These are phyloP conservation scores for Thripadectes ignobilis DNA, from an alignment of 2,797 vertebrate species.

Conservation along the genomic window DNA sequence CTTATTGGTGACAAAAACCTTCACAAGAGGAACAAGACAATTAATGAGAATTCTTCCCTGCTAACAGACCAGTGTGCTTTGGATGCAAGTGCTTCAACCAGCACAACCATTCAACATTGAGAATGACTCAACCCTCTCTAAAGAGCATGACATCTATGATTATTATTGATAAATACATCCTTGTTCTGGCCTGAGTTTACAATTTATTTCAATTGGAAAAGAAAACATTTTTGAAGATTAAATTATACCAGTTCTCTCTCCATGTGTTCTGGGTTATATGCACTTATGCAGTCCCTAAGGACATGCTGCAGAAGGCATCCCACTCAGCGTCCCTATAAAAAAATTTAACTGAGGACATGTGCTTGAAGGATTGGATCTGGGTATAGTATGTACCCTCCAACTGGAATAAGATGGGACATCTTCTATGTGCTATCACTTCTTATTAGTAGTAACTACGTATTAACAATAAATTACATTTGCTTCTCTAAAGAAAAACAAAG, in stretches of 20 bases:
- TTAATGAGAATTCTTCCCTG: not conserved
- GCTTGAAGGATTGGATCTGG: not conserved
- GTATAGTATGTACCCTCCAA: not conserved
- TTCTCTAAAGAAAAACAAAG: not conserved
- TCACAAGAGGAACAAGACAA: not conserved
- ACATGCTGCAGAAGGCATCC: not conserved
- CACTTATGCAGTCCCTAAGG: not conserved
- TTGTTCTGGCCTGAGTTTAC: not conserved
- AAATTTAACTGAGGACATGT: not conserved
- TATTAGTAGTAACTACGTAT: not conserved
- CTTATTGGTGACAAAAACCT: not conserved
- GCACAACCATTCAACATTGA: not conserved
- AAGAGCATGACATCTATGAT: not conserved
- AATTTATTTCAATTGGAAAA: not conserved
- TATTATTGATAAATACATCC: conserved; percentile 17
- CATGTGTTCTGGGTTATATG: not conserved
- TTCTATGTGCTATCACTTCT: not conserved
- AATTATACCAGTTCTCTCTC: not conserved
- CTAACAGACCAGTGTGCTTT: not conserved
- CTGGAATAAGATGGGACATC: not conserved
- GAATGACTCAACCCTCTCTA: conserved; percentile 19
- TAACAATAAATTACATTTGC: not conserved
- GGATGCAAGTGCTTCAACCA: not conserved
- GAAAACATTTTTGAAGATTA: conserved; percentile 8
- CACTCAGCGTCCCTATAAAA: not conserved